Evolutionary conservation across 2,113 vertebrate genomes (phyloP), one percentile per base, ranked within the genome.

Genomic region (Columba livia): DNA sequence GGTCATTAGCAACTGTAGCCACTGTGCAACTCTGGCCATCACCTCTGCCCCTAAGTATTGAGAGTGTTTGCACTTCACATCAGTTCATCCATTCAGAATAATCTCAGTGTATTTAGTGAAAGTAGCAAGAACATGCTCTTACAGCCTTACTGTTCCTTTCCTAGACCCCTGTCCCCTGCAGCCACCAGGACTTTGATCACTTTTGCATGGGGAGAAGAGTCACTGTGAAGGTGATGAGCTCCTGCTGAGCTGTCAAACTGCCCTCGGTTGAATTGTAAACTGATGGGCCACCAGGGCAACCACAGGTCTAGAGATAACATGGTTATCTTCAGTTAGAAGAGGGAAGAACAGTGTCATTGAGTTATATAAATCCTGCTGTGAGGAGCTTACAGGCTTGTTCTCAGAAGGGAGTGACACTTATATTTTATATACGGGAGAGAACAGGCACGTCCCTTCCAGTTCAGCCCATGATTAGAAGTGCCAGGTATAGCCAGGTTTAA

Each of bases 261-360:
- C 70, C 82, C 42, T 60, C 51, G 38, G 42, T 36, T 75, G n/a
- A 75, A 15, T 42, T 51, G 32, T 42, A 64, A 13, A 17, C 44
- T 79, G 53, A 44, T 1, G 12, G 15, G 48, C 29, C 31, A 58
- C 7, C 11, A 79, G 42, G 47, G 9, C 47, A 82, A 19, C 25
- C 18, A 10, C 0, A n/a, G 25, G 1, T 36, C 58, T 77, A 44
- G 44, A 79, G 38, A 32, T 10, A 32, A n/a, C 3, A 7, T 0
- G 2, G 66, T 51, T 79, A 79, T 28, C 24, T 36, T n/a, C n/a
- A n/a, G n/a, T n/a, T n/a, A n/a, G 62, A 60, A 87, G 69, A 70
- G 23, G 29, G 56, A 77, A 72, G 66, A 88, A n/a, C n/a, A 44
- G 57, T 8, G 31, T 53, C 42, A n/a, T 67, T 13, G 19, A 65